These are phyloP conservation scores for Crotophaga sulcirostris DNA, from an alignment of 2,113 vertebrate species.

Conservation along the genomic window DNA sequence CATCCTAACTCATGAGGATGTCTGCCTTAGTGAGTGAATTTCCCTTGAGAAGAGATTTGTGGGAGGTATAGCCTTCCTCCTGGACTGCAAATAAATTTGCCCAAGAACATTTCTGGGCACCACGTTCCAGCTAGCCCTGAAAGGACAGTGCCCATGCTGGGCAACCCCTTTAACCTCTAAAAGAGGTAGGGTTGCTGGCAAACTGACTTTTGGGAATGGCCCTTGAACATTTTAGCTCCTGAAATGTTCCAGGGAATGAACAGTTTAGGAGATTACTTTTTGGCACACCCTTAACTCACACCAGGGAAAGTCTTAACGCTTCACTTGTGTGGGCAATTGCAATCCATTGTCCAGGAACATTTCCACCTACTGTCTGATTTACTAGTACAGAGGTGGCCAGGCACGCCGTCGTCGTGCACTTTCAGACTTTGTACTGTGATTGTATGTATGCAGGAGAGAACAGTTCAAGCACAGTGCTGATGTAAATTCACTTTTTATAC, in stretches of 20 bases:
- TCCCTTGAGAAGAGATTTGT: neutral
- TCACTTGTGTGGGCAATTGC: neutral
- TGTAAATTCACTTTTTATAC: neutral
- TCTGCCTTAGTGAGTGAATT: neutral
- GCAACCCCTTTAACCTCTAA: neutral
- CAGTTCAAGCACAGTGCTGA: neutral
- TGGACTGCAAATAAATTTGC: neutral
- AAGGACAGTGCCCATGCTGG: neutral
- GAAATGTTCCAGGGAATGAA: neutral
- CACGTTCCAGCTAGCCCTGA: neutral
- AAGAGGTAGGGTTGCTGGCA: neutral
- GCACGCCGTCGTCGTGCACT: fast-evolving
- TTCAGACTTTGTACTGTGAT: neutral
- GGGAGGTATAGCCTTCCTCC: neutral
- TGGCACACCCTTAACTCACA: neutral
- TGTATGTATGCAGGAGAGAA: neutral
- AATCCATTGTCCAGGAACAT: constrained; percentile 4
- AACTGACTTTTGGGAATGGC: neutral
- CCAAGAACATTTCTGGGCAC: neutral
- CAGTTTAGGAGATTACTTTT: neutral
- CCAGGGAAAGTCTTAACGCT: neutral
- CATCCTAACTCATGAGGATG: neutral
- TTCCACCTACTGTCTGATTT: constrained; percentile 12
- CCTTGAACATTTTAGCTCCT: neutral
- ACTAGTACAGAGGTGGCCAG: neutral